phyloP scores from a whole-genome alignment of 2,888 invertebrate genomes.

The Parelbella ahira region DNA sequence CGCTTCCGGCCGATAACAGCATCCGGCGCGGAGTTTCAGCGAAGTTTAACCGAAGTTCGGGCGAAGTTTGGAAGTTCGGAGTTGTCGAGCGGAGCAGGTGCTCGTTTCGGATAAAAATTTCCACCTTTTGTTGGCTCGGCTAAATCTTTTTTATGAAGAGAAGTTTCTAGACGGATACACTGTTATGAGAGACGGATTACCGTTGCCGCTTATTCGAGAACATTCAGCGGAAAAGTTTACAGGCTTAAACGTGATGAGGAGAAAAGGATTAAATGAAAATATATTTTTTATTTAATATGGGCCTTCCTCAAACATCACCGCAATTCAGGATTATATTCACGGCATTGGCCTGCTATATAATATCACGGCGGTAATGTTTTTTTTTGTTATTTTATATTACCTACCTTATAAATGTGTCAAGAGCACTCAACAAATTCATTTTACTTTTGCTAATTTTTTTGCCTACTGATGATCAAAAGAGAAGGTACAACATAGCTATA shows the following conservation, averaged over 20 bases:
- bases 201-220: constrained; percentile 8
- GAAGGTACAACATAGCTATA: too few species aligned
- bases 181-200: constrained; percentile 25
- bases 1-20: constrained; percentile 80
- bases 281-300: too few species aligned
- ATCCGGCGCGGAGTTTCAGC: constrained; percentile 61
- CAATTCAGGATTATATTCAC: too few species aligned
- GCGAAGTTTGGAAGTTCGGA: constrained; percentile 38
- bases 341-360: too few species aligned
- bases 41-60: constrained; percentile 50
- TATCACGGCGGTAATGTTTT: too few species aligned
- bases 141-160: constrained; percentile 46
- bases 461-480: too few species aligned
- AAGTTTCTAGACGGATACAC: constrained; percentile 53
- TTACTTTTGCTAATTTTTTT: too few species aligned
- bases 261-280: too few species aligned
- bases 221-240: constrained; percentile 13
- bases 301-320: too few species aligned
- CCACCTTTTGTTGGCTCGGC: constrained; percentile 58
- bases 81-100: constrained; percentile 58
- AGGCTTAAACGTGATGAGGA: background rate
- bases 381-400: too few species aligned
- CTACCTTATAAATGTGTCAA: too few species aligned
- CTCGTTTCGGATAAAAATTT: constrained; percentile 70
- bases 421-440: too few species aligned